These are phyloP conservation scores for Apodemus sylvaticus DNA, from an alignment of 2,113 vertebrate genomes.

Conservation along the genomic window DNA sequence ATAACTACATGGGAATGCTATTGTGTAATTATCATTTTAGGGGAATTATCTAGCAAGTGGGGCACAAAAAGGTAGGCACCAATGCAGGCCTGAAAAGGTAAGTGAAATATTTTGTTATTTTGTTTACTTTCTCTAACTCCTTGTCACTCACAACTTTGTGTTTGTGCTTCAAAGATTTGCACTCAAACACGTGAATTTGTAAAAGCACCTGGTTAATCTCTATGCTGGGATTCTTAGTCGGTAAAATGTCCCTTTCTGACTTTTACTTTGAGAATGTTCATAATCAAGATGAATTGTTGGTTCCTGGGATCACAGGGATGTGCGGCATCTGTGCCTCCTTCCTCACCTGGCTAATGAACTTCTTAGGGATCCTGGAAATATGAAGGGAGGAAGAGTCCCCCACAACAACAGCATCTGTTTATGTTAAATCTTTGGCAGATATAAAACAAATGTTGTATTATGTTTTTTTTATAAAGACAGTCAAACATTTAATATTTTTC, in stretches of 20 bases:
- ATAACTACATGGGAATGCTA: not conserved
- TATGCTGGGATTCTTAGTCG: not conserved
- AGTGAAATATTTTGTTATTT: not conserved
- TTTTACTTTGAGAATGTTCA: not conserved
- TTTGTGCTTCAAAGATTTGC: not conserved
- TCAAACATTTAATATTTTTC: not conserved
- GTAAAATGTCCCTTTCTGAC: not conserved
- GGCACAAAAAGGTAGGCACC: no score
- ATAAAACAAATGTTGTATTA: not conserved
- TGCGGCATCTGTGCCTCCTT: not conserved
- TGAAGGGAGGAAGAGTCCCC: not conserved
- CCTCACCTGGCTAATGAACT: not conserved
- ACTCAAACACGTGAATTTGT: not conserved
- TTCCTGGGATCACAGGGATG: not conserved
- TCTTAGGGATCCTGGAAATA: not conserved
- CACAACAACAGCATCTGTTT: not conserved
- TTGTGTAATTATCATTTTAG: not conserved
- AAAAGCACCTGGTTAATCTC: not conserved
- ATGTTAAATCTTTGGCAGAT: not conserved
- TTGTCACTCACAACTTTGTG: not conserved
- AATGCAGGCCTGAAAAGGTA: not conserved
- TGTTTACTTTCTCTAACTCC: not conserved
- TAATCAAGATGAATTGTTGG: not conserved
- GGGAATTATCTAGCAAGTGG: not conserved
- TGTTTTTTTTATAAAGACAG: not conserved